Evolutionary conservation across 2,797 vertebrate species (phyloP).

Genomic region (Hylomyscus alleni): DNA sequence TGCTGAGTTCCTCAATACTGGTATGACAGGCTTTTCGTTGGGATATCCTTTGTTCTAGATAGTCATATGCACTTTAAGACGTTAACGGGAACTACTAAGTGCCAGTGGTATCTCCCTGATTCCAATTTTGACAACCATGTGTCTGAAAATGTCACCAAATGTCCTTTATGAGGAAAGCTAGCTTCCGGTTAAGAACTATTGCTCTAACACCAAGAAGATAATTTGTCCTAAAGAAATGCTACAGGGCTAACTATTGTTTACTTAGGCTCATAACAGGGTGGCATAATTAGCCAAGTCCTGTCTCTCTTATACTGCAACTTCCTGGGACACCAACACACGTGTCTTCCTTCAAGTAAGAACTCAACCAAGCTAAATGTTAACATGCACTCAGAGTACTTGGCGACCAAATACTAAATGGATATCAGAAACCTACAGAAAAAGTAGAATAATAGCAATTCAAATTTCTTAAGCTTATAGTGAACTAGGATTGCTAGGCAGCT

Average conservation of each 20-base stretch:
- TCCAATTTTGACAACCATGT: not conserved
- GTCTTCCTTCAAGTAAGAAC: not conserved
- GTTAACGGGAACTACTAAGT: not conserved
- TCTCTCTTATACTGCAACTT: not conserved
- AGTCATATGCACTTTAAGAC: not conserved
- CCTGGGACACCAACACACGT: not conserved
- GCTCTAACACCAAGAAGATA: not conserved
- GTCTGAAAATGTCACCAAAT: not conserved
- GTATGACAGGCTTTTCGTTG: not conserved
- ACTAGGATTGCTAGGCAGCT: not conserved
- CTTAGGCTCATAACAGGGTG: not conserved
- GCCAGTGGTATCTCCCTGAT: not conserved
- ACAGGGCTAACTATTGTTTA: not conserved
- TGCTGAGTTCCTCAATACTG: not conserved
- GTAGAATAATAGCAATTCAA: not conserved
- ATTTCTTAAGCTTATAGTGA: not conserved
- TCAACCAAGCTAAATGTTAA: not conserved
- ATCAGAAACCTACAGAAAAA: not conserved
- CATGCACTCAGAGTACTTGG: not conserved
- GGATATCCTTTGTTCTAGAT: not conserved
- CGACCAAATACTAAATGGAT: not conserved
- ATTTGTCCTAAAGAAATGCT: not conserved
- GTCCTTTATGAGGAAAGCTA: not conserved
- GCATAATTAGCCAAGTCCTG: not conserved
- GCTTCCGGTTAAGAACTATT: not conserved